Base-by-base conservation (phyloP, 2,888 invertebrate genomes). In the Pherbina coryleti region DNA sequence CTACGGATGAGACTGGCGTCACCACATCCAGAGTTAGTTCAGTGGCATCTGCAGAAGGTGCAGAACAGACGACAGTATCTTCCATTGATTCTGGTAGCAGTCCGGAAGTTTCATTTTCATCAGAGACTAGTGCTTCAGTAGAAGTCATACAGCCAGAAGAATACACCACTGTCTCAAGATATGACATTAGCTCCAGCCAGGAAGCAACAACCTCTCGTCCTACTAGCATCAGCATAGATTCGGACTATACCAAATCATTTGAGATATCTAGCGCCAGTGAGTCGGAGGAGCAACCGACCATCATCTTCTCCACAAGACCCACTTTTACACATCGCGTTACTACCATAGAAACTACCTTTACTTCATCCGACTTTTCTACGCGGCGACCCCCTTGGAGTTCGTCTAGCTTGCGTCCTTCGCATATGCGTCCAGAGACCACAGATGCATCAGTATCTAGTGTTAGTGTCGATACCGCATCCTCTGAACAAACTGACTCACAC, bases 251-350 rank as follows among this genome's bases (percentile, higher is more conserved):
- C 7, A 80, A 81, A 5, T 81, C 83, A 0, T 79, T 67, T 0
- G 81, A 84, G 4, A 78, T 73, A 55, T 81, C 83, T 14, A 80
- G 79, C 37, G 85, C 84, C 66, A 83, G 82, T 0, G 88, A 88
- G 28, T 87, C 87, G 0, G 86, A 81, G 51, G 87, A 86, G 57
- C 83, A 83, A 55, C 85, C 85, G 0, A 14, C 67, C 31, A 75
- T 82, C 19, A 77, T 83, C 22, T 82, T 82, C 70, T 85, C 87
- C 78, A 84, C 84, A 37, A 83, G 86, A 22, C 85, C 86, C 28
- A 79, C 84, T 11, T 87, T 85, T 53, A 83, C 85, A 37, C 88
- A 87, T 62, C 83, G 81, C 34, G 85, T 87, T 0, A 89, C 88
- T 37, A 88, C 88, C 0, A 83, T 88, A 44, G 86, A 87, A 31